Evolutionary conservation across 2,888 invertebrate species (phyloP), one percentile per base, ranked within the genome.

Genomic region (Euplagia quadripunctaria): DNA sequence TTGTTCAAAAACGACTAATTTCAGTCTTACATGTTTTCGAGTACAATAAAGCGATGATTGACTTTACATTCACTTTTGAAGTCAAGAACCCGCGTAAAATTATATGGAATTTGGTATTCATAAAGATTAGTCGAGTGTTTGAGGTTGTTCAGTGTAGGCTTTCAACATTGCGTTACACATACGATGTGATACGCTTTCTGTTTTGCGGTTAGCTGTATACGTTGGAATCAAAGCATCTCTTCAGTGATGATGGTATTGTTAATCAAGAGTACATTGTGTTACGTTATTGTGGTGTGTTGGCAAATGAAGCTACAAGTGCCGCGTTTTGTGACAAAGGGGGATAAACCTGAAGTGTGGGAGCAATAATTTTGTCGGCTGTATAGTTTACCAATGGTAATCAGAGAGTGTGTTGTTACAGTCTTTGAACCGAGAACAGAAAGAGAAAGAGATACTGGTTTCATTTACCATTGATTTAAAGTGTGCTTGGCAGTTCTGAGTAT

Each of bases 251-350:
- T 72, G 73, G 70, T 76, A 79, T 80, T 85, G 83, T 85, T 85
- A 81, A 80, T 84, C 82, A 84, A 80, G 74, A 77, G 74, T 64
- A 83, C 71, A 79, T 85, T 83, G 82, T 85, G 78, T 82, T 70
- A 77, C 72, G 76, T 80, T 80, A 68, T 76, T 73, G 75, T 52
- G 70, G 67, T 61, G 41, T 69, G 46, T 71, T 72, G 55, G 72
- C 65, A 72, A 67, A 68, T 70, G 64, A 46, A 70, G 31, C 46
- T 20, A 41, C 17, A 49, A 43, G 51, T 72, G 16, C 16, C 55
- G 73, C 70, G 72, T 82, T 78, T 75, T 70, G 76, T 84, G 70
- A 75, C 78, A 64, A 74, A 65, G 68, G 61, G 61, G 43, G 12
- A 52, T 43, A 66, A 68, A n/a, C 41, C 52, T 41, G 55, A 71